Conservation (phyloP, 2,113 vertebrate genomes). For the Hucho hucho region DNA sequence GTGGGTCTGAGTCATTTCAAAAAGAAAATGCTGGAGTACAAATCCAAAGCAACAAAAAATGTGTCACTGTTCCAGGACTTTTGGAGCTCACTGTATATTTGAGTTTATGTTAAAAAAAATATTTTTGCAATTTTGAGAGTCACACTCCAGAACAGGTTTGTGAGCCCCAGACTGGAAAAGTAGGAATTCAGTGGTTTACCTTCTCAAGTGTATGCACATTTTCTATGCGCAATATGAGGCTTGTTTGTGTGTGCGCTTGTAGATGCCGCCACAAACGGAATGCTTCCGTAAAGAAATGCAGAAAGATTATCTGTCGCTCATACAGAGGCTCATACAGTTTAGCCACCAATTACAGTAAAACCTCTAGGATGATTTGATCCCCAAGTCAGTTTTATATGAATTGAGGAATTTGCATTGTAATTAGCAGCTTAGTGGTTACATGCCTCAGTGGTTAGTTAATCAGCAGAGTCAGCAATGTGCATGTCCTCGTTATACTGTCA, state of each 20-base stretch:
- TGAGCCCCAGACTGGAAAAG: too few relatives aligned
- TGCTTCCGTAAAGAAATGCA: neutral
- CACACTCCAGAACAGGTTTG: too few relatives aligned
- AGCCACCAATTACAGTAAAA: neutral
- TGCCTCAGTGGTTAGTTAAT: constrained; percentile 4
- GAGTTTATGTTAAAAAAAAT: too few relatives aligned
- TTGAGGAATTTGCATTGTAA: constrained; percentile 11
- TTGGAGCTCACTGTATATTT: too few relatives aligned
- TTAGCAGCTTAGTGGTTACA: constrained; percentile 16
- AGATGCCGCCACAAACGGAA: neutral
- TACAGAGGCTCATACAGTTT: neutral
- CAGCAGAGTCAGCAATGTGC: constrained; percentile 14
- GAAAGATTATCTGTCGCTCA: neutral
- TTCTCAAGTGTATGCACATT: too few relatives aligned
- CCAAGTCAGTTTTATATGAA: neutral
- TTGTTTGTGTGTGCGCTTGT: neutral
- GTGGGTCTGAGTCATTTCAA: too few relatives aligned
- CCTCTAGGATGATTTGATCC: neutral
- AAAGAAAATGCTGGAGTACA: too few relatives aligned
- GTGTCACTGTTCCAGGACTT: too few relatives aligned
- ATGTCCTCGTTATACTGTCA: constrained; percentile 11
- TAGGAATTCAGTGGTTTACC: too few relatives aligned
- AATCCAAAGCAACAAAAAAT: too few relatives aligned
- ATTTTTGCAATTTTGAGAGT: too few relatives aligned
- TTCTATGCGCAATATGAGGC: too few relatives aligned